A percentile compares a stretch with the other conserved stretches of the same genome.
Conservation (phyloP, 2,797 vertebrate species). For the Anniella stebbinsi region DNA sequence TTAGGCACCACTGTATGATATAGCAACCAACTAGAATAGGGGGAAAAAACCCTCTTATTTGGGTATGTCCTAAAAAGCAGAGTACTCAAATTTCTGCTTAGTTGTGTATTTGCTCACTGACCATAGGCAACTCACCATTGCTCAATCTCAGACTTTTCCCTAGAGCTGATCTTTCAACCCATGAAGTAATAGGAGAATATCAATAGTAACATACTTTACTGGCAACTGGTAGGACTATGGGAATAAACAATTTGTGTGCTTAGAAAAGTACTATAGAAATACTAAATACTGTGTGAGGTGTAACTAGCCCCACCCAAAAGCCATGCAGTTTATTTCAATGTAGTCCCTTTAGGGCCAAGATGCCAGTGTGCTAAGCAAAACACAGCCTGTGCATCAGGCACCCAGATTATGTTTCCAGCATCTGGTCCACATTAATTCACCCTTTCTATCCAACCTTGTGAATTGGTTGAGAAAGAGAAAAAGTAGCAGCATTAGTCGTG, state of each 20-base stretch:
- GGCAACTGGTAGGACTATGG: neutral
- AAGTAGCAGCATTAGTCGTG: constrained; percentile 33
- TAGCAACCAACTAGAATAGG: neutral
- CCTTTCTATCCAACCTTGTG: constrained; percentile 25
- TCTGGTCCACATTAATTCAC: constrained; percentile 44
- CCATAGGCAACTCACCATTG: neutral
- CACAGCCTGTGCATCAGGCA: constrained; percentile 14
- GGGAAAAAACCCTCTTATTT: neutral
- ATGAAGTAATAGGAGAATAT: neutral
- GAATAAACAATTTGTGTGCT: neutral
- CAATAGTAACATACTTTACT: no score
- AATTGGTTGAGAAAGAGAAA: constrained; percentile 54
- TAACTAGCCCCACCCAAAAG: neutral
- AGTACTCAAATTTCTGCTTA: neutral
- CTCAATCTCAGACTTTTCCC: neutral
- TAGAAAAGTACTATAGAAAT: neutral
- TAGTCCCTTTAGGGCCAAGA: neutral
- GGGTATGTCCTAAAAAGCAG: neutral
- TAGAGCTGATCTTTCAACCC: neutral
- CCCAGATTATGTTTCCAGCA: constrained; percentile 32
- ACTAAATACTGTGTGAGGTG: neutral
- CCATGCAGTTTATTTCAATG: neutral
- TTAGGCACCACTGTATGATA: neutral
- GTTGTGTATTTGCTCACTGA: neutral
- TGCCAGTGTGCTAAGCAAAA: neutral